Base-by-base conservation (phyloP, 2,113 vertebrate species). In the Pelodiscus sinensis region DNA sequence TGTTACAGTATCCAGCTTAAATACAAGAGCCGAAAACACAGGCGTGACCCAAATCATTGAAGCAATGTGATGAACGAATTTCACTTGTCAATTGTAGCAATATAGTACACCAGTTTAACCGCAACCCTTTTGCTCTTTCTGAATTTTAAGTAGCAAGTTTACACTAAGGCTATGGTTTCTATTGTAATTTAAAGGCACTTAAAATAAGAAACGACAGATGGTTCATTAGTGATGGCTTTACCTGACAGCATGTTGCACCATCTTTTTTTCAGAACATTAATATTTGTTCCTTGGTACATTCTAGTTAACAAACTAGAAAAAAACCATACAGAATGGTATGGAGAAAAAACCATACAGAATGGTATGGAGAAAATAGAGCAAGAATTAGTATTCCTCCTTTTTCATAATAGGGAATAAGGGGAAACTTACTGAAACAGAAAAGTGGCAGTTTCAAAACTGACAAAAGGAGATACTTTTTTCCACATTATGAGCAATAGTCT, bases 11-110 rank as follows among this genome's bases (percentile, higher is more conserved):
- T 44, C 58, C 81, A 88, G 90, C 77, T 19, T 54, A 4, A 19
- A 38, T 2, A 21, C 83, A 44, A 5, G n/a, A 71, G 19, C 27
- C 81, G 62, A 91, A 3, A 86, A 96, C 86, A 86, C 11, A 85
- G 9, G 56, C 79, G 8, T 31, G 38, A 83, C 35, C 6, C 60
- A 60, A 84, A 62, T 27, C 79, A 79, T n/a, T 71, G 9, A 79
- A 35, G 22, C 0, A 0, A 8, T 27, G 5, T 52, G 9, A 65
- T 85, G 4, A 81, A 6, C 2, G 78, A 87, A 85, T 38, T 4
- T 2, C 0, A 62, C 68, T 90, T 77, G 75, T 38, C 44, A 55
- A 21, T 11, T n/a, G 29, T 71, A 51, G 82, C 71, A n/a, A 85
- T 22, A 1, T 71, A 35, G 0, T 29, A 11, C 73, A 88, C 89